A percentile compares a stretch with the other conserved stretches of the same genome.
Evolutionary conservation across 92 coral and sea anemone species (phyloP).

Genomic region (Metridium senile): DNA sequence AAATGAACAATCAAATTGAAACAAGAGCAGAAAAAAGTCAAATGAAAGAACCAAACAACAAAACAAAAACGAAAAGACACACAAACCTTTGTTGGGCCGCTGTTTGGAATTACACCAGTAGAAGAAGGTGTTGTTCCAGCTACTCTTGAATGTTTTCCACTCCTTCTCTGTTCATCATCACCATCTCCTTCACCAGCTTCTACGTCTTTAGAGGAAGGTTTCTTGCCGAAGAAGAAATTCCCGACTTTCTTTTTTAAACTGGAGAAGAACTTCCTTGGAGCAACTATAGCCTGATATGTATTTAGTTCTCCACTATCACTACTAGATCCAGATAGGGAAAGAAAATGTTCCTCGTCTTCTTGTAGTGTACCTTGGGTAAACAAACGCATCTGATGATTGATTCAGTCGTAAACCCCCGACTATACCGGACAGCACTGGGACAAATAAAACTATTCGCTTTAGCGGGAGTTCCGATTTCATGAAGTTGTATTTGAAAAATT

Average conservation of each 20-base stretch:
- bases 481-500: too few species aligned
- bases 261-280: constrained; percentile 37
- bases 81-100: not conserved
- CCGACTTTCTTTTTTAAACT: constrained; percentile 25
- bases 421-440: too few species aligned
- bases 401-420: too few species aligned
- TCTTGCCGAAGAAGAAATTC: constrained; percentile 24
- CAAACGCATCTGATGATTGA: too few species aligned
- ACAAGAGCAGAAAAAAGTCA: too few species aligned
- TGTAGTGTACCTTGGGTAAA: not conserved
- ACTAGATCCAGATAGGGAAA: constrained; percentile 7
- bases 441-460: too few species aligned
- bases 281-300: constrained; percentile 13
- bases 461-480: too few species aligned
- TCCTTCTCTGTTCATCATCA: not conserved
- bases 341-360: not conserved
- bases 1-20: too few species aligned
- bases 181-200: constrained; percentile 31
- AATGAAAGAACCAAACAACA: too few species aligned
- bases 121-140: too few species aligned
- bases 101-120: not conserved
- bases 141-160: not conserved
- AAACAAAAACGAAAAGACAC: not conserved
- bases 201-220: constrained; percentile 5
- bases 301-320: constrained; percentile 16